Evolutionary conservation across 2,113 vertebrate genomes (phyloP).

Genomic region (Rhizomys pruinosus): DNA sequence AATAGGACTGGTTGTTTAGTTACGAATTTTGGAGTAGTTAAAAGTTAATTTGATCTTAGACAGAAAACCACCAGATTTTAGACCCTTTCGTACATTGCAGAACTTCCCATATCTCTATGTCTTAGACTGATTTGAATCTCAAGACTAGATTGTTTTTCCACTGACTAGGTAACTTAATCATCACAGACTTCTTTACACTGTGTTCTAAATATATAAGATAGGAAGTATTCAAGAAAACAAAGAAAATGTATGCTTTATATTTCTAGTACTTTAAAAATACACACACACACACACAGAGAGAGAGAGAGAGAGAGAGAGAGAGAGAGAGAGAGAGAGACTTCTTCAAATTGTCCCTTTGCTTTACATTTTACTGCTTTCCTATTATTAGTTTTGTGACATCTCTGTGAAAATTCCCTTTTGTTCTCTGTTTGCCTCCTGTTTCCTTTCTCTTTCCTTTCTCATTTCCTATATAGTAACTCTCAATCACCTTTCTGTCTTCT

Average conservation of each 20-base stretch:
- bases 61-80: conserved; percentile 26
- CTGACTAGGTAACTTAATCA: not conserved
- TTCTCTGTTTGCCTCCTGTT: conserved; percentile 30
- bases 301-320: too few relatives aligned
- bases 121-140: conserved; percentile 7
- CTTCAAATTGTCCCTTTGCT: conserved; percentile 12
- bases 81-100: conserved; percentile 39
- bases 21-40: conserved; percentile 29
- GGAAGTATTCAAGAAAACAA: conserved; percentile 27
- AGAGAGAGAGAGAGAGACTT: too few relatives aligned
- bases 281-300: not conserved
- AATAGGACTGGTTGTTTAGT: not conserved
- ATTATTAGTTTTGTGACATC: not conserved
- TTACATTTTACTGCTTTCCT: conserved; percentile 7
- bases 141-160: not conserved
- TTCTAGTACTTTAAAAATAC: not conserved
- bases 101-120: not conserved
- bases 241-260: conserved; percentile 2
- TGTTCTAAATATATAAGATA: conserved; percentile 1
- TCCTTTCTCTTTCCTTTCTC: not conserved
- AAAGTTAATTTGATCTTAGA: conserved; percentile 64
- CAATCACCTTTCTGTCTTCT: conserved; percentile 31
- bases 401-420: not conserved
- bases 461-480: not conserved
- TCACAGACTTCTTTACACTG: not conserved